Conservation (phyloP, 2,113 vertebrate genomes). For the Penelope pileata region DNA sequence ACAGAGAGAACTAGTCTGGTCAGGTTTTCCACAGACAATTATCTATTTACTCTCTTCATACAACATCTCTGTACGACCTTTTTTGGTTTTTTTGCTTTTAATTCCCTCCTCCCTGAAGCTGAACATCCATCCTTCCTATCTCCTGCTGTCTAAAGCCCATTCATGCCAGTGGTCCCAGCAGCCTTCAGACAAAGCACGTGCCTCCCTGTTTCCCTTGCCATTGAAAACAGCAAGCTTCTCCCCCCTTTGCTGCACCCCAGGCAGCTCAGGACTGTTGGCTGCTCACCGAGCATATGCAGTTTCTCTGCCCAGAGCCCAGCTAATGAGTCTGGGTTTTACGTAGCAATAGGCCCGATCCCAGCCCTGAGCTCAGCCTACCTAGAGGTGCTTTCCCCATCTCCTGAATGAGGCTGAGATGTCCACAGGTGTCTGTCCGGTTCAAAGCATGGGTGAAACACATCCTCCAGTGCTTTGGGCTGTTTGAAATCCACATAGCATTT, state of each 20-base stretch:
- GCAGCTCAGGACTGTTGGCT: neutral
- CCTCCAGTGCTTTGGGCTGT: neutral
- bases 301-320: neutral
- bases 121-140: neutral
- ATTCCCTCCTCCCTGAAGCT: neutral
- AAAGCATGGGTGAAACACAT: rapidly evolving
- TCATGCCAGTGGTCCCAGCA: neutral
- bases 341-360: rapidly evolving
- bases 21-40: neutral
- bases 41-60: neutral
- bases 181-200: neutral
- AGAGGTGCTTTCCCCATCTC: neutral
- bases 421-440: rapidly evolving
- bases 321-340: neutral
- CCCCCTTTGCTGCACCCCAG: neutral
- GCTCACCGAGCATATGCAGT: rapidly evolving
- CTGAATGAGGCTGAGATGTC: neutral
- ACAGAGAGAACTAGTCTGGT: neutral
- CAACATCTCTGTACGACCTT: neutral
- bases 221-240: neutral
- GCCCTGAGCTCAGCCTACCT: neutral
- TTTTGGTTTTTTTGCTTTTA: neutral
- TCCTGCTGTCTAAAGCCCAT: neutral
- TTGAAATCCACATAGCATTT: rapidly evolving
- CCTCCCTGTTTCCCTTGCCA: rapidly evolving